phyloP scores from a whole-genome alignment of 2,113 vertebrate genomes.

The Barbus barbus region DNA sequence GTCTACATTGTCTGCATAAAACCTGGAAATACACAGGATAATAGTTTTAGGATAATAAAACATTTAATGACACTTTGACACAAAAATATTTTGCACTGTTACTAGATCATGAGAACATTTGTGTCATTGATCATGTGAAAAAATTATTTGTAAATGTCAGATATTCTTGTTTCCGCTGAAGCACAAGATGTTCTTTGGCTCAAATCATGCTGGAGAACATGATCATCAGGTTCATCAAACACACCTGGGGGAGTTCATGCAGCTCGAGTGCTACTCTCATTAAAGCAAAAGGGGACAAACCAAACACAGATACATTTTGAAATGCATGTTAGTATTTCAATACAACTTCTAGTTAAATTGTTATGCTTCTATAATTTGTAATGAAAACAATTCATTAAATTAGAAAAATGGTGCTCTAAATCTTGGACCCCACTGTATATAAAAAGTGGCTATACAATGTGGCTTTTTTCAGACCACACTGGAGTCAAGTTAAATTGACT shows the following conservation, averaged over 20 bases:
- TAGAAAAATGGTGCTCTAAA: background rate
- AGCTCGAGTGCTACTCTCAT: background rate
- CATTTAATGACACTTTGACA: background rate
- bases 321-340: background rate
- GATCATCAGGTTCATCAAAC: background rate
- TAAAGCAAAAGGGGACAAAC: background rate
- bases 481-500: constrained; percentile 55
- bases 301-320: background rate
- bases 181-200: background rate
- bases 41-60: background rate
- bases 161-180: background rate
- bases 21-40: background rate
- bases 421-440: background rate
- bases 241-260: background rate
- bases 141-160: background rate
- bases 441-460: background rate
- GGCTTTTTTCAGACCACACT: constrained; percentile 31
- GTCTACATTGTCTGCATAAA: background rate
- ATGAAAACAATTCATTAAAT: background rate
- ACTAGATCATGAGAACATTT: background rate
- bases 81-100: background rate
- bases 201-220: background rate
- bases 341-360: background rate
- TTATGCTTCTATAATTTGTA: background rate
- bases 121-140: background rate